These are phyloP conservation scores for Lasiurus cinereus DNA, from an alignment of 2,113 vertebrate genomes.

Conservation along the genomic window DNA sequence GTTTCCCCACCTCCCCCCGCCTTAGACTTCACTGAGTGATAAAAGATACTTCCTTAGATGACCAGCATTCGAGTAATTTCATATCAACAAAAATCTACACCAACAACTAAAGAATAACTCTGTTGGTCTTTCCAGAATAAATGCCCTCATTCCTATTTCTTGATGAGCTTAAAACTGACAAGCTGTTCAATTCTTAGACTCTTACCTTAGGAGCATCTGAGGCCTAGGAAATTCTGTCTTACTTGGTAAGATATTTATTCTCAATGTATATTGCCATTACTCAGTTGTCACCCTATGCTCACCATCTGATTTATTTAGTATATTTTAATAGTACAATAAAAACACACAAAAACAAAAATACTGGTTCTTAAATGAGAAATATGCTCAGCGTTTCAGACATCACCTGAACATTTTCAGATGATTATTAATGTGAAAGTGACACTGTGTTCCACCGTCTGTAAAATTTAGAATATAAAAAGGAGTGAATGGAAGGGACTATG, in stretches of 20 bases:
- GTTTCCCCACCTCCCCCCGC: background rate
- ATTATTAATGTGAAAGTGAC: background rate
- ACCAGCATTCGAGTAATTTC: constrained; percentile 19
- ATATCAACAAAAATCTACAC: background rate
- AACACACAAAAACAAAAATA: background rate
- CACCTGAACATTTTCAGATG: background rate
- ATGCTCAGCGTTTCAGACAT: background rate
- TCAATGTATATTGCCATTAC: background rate
- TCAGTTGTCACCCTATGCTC: background rate
- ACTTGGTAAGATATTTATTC: background rate
- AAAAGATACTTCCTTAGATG: background rate
- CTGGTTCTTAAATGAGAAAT: constrained; percentile 39
- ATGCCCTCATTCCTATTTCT: constrained; percentile 13
- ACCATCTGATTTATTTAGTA: background rate
- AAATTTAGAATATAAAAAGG: background rate
- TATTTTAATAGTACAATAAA: constrained; percentile 5
- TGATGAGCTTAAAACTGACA: constrained; percentile 31
- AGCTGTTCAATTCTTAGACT: background rate
- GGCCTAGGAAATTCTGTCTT: background rate
- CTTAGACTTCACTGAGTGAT: background rate
- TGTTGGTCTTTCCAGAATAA: constrained; percentile 48
- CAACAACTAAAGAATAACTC: constrained; percentile 26
- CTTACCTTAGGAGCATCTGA: background rate
- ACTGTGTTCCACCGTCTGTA: background rate
- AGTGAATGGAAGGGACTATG: background rate